Evolutionary conservation across 2,797 vertebrate genomes (phyloP).

Genomic region (Spinus olivaceus): DNA sequence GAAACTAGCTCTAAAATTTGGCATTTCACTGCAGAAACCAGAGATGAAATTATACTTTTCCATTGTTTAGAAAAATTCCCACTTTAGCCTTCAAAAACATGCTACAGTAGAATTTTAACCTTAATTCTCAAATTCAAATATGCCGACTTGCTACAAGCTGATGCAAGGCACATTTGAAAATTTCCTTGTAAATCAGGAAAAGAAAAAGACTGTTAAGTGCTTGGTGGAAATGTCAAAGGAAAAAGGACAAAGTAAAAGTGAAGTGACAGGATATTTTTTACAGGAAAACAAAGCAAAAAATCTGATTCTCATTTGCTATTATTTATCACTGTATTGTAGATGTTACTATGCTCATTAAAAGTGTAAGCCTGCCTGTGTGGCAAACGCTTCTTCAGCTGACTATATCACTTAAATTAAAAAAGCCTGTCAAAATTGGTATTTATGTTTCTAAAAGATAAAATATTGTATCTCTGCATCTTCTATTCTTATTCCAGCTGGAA

Average conservation of each 20-base stretch:
- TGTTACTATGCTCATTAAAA: neutral
- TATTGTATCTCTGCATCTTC: neutral
- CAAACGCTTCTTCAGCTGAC: neutral
- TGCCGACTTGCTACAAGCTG: neutral
- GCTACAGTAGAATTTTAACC: neutral
- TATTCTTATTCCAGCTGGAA: neutral
- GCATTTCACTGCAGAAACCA: neutral
- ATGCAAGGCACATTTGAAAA: neutral
- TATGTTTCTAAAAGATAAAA: neutral
- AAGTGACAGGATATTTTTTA: fast-evolving
- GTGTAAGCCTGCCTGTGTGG: neutral
- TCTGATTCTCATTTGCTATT: neutral
- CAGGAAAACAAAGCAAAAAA: neutral
- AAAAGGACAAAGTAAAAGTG: neutral
- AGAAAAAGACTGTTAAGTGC: neutral
- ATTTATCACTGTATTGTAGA: neutral
- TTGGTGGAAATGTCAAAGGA: neutral
- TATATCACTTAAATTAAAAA: neutral
- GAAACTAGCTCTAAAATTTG: neutral
- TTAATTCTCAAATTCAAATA: neutral
- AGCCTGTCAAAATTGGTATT: neutral
- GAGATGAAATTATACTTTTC: neutral
- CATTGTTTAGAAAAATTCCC: neutral
- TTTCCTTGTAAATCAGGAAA: neutral
- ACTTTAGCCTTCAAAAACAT: neutral